Conservation (phyloP, 2,797 vertebrate genomes). For the Lycodopsis pacificus region DNA sequence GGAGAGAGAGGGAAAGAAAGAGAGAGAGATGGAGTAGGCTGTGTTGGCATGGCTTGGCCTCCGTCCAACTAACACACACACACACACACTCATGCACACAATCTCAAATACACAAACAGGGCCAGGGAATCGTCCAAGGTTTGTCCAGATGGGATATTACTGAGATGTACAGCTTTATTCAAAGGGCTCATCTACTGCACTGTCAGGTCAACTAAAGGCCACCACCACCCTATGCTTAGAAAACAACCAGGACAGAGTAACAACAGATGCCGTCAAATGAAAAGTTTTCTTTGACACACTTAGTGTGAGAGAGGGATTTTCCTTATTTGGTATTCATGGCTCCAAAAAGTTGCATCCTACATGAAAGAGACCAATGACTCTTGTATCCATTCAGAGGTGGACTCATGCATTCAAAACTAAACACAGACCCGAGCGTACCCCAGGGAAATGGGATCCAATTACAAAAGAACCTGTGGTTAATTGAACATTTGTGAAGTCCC, state of each 20-base stretch:
- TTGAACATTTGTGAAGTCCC: conserved; percentile 5
- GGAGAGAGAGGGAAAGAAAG: conserved; percentile 73
- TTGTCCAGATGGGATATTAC: conserved; percentile 76
- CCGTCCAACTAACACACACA: conserved; percentile 62
- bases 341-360: conserved; percentile 28
- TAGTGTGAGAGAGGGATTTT: conserved; percentile 30
- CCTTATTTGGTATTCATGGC: conserved; percentile 49
- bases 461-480: conserved; percentile 15
- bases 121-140: conserved; percentile 61
- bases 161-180: conserved; percentile 76
- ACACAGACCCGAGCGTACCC: not conserved
- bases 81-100: conserved; percentile 44
- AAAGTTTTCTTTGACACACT: conserved; percentile 13
- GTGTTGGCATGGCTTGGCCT: conserved; percentile 77
- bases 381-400: conserved; percentile 26
- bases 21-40: conserved; percentile 80
- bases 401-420: conserved; percentile 30
- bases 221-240: conserved; percentile 45
- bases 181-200: conserved; percentile 59
- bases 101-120: conserved; percentile 63
- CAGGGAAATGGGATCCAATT: conserved; percentile 19
- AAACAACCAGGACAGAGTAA: conserved; percentile 49
- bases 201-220: conserved; percentile 78
- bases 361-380: conserved; percentile 33
- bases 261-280: conserved; percentile 32